Conservation (phyloP, 2,888 invertebrate genomes). For the Tricholauxania praeusta region DNA sequence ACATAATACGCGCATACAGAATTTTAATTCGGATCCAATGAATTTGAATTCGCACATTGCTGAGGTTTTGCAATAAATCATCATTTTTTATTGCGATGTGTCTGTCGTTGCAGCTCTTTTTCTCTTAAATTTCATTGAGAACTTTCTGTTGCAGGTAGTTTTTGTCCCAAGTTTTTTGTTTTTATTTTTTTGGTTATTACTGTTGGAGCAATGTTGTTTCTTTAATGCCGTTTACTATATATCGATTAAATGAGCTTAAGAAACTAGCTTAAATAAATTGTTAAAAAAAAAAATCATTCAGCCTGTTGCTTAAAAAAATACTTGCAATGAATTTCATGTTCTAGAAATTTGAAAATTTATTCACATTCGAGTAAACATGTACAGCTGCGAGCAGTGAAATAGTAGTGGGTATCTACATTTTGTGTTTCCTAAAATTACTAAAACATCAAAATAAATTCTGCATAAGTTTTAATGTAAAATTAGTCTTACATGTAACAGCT, state of each 20-base stretch:
- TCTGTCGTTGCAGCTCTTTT: background rate
- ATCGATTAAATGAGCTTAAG: background rate
- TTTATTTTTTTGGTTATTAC: background rate
- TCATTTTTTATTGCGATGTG: background rate
- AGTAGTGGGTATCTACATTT: no score
- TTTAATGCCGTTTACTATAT: background rate
- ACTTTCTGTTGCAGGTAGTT: constrained; percentile 4
- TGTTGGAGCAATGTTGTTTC: background rate
- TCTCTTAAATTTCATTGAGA: background rate
- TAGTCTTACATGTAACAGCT: no score
- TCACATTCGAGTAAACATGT: no score
- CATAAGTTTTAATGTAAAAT: no score
- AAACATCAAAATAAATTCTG: no score
- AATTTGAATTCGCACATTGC: background rate
- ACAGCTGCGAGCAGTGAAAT: no score
- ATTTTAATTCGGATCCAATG: constrained; percentile 10
- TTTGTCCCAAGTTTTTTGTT: background rate
- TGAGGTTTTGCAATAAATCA: constrained; percentile 3
- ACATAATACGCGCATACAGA: background rate
- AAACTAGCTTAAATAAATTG: background rate
- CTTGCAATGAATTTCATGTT: no score
- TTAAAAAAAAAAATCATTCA: no score
- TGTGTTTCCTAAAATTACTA: no score
- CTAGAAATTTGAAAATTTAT: no score
- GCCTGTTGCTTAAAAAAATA: no score